phyloP scores from a whole-genome alignment of 2,888 invertebrate species.

The Cremastobaeus sp. region DNA sequence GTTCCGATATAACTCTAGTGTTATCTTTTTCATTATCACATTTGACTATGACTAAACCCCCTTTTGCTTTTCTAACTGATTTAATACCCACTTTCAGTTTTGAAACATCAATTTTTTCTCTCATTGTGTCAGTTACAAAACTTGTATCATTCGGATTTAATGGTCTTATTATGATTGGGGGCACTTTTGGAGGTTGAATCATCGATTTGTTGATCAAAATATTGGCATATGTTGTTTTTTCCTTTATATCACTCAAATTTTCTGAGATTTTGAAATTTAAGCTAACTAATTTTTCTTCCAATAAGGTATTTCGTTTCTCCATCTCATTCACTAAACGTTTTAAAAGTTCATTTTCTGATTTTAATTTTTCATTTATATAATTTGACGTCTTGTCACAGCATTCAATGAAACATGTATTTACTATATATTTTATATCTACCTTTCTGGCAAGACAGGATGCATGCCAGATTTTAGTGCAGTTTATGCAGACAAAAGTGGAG shows the following conservation, averaged over 20 bases:
- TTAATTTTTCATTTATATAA: background rate
- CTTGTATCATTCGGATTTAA: background rate
- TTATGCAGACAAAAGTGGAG: constrained; percentile 1
- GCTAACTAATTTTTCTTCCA: background rate
- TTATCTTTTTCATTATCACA: constrained; percentile 2
- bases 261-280: background rate
- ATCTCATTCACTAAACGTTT: background rate
- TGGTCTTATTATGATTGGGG: constrained; percentile 11
- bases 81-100: background rate
- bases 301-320: background rate
- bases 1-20: background rate
- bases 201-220: background rate
- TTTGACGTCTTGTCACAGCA: constrained; percentile 1
- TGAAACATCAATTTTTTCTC: background rate
- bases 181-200: background rate
- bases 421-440: background rate
- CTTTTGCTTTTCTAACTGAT: background rate
- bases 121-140: background rate
- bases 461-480: background rate
- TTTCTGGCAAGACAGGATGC: constrained; percentile 1
- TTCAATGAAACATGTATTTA: background rate
- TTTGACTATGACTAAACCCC: constrained; percentile 2
- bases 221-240: constrained; percentile 10
- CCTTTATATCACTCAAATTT: background rate
- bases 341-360: constrained; percentile 12